Conservation (phyloP, 1,140 invertebrate genomes). For the Planococcus citri region DNA sequence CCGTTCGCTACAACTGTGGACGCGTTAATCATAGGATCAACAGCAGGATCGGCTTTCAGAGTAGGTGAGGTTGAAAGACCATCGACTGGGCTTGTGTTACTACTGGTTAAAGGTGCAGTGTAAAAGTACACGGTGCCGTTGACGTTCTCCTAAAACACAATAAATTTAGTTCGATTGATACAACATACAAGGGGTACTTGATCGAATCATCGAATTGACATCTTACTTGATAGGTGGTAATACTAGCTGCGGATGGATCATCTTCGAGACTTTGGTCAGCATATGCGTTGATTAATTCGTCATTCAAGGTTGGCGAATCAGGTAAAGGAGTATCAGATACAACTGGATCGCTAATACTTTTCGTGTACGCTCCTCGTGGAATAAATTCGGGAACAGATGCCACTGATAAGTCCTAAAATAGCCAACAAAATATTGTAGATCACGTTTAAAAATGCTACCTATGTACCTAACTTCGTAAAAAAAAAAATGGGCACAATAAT, state of each 20-base stretch:
- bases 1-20: neutral
- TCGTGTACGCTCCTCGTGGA: neutral
- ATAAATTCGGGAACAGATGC: slow-evolving; percentile 13
- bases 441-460: too few species aligned
- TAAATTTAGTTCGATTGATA: neutral
- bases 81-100: neutral
- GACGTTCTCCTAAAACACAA: slow-evolving; percentile 62
- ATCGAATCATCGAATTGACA: neutral
- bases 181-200: neutral
- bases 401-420: neutral
- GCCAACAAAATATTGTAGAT: too few species aligned
- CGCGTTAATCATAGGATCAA: neutral
- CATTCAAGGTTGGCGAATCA: slow-evolving; percentile 1
- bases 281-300: slow-evolving; percentile 7
- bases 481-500: too few species aligned
- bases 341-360: slow-evolving; percentile 4
- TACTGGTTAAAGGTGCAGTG: slow-evolving; percentile 33
- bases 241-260: neutral
- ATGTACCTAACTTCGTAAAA: too few species aligned
- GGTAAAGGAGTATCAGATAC: neutral
- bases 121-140: slow-evolving; percentile 92
- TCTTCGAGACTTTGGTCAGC: neutral
- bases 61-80: slow-evolving; percentile 11
- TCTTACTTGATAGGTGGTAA: slow-evolving; percentile 14
- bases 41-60: neutral